phyloP scores from a whole-genome alignment of 2,797 vertebrate genomes.

The Acipenser oxyrinchus region DNA sequence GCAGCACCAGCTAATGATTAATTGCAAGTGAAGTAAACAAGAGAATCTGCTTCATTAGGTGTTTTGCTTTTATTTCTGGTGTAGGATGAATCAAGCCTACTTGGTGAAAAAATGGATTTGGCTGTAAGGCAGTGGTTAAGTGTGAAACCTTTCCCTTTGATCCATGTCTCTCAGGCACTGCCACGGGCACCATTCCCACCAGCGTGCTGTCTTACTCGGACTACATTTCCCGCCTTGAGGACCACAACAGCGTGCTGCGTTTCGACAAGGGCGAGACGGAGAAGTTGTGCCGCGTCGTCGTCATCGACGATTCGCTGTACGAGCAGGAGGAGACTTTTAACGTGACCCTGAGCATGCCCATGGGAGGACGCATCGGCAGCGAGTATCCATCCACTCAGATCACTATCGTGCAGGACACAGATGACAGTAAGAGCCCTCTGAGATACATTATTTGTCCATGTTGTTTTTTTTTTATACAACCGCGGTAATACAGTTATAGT shows the following conservation, averaged over 20 bases:
- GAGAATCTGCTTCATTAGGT: too few relatives aligned
- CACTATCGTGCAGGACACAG: conserved; percentile 70
- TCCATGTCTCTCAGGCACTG: conserved; percentile 58
- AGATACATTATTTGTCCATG: too few relatives aligned
- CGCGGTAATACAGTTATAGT: neutral
- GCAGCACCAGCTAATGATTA: too few relatives aligned
- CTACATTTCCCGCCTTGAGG: conserved; percentile 87
- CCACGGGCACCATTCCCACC: conserved; percentile 75
- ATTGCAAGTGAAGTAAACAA: too few relatives aligned
- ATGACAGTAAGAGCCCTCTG: conserved; percentile 68
- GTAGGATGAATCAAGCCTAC: too few relatives aligned
- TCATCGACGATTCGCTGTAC: conserved; percentile 88
- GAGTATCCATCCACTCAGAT: conserved; percentile 62
- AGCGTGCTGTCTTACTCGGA: conserved; percentile 87
- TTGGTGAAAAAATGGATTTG: neutral
- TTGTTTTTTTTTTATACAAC: too few relatives aligned
- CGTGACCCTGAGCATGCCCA: conserved; percentile 72
- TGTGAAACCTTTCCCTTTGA: neutral
- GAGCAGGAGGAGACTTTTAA: conserved; percentile 81
- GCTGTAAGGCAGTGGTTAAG: neutral
- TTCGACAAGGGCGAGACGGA: conserved; percentile 76
- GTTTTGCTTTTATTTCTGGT: too few relatives aligned
- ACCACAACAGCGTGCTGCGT: conserved; percentile 73
- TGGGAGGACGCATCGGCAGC: conserved; percentile 79
- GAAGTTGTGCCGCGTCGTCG: conserved; percentile 70